A percentile compares a stretch with the other conserved stretches of the same genome.
These are phyloP conservation scores for Phalacrocorax brasilianus DNA, from an alignment of 2,113 vertebrate species.

Conservation along the genomic window DNA sequence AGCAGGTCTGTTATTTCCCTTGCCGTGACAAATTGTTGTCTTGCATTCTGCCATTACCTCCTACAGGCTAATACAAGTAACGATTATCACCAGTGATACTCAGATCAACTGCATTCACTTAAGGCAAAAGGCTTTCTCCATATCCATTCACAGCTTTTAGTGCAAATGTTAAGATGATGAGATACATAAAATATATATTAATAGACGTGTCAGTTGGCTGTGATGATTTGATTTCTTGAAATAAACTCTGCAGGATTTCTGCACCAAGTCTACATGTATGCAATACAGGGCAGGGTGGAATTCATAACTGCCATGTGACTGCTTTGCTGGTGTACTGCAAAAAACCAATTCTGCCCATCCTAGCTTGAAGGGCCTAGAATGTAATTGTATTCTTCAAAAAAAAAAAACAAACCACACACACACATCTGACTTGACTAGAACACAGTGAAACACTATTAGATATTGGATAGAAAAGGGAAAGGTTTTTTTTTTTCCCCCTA, in stretches of 20 bases:
- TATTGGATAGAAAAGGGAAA: neutral
- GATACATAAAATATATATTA: neutral
- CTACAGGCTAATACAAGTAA: neutral
- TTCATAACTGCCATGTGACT: neutral
- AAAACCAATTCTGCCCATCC: neutral
- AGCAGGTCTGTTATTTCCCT: neutral
- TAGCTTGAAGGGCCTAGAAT: neutral
- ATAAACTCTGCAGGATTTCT: neutral
- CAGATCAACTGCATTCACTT: neutral
- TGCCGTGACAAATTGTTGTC: neutral
- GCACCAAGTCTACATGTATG: neutral
- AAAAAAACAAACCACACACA: neutral
- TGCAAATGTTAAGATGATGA: neutral
- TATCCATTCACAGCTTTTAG: neutral
- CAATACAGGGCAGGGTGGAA: neutral
- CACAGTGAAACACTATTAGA: neutral
- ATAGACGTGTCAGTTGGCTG: neutral
- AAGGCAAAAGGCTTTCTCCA: neutral
- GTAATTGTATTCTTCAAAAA: neutral
- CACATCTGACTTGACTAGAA: neutral
- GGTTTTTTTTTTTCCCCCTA: neutral
- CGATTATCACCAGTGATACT: neutral
- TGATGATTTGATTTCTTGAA: neutral
- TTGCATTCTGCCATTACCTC: neutral
- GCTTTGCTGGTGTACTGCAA: neutral